A percentile compares a stretch with the other conserved stretches of the same genome.
phyloP scores from a whole-genome alignment of 1,140 invertebrate species.

The Zaprionus lachaisei region DNA sequence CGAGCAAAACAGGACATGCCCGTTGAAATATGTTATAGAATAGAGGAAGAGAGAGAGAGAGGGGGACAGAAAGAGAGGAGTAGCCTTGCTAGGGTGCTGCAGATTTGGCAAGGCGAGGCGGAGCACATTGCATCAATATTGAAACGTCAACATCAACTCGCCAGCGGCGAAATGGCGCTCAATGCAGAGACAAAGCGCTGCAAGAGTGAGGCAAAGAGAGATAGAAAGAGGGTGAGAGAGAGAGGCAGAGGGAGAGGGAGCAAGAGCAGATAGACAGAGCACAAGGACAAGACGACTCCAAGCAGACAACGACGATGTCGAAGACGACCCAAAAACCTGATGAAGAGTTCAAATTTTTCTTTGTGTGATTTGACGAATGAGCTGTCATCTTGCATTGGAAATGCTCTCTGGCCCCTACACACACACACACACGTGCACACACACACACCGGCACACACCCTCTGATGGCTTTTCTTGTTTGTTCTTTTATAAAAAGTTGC shows the following conservation, averaged over 20 bases:
- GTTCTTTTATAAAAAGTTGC: constrained; percentile 63
- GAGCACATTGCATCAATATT: constrained; percentile 81
- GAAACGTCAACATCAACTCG: constrained; percentile 82
- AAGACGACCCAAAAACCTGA: constrained; percentile 72
- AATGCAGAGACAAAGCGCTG: constrained; percentile 43
- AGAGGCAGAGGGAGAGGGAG: not conserved
- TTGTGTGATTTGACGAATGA: constrained; percentile 82
- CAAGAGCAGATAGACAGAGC: not conserved
- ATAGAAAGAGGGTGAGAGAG: constrained; percentile 4
- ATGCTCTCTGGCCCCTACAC: constrained; percentile 43
- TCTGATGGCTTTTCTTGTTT: constrained; percentile 70
- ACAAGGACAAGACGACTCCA: constrained; percentile 31
- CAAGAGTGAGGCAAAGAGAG: constrained; percentile 8
- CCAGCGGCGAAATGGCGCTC: constrained; percentile 74
- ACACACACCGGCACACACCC: constrained; percentile 25
- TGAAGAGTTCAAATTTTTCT: constrained; percentile 83
- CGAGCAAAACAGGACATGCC: constrained; percentile 65
- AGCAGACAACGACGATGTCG: constrained; percentile 24
- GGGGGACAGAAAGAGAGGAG: constrained; percentile 30
- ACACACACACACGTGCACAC: constrained; percentile 22
- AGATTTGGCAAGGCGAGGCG: constrained; percentile 34
- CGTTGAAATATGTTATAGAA: constrained; percentile 73
- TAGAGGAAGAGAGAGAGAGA: constrained; percentile 20
- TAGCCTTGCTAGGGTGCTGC: not conserved
- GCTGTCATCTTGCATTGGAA: constrained; percentile 81